Evolutionary conservation across 2,888 invertebrate genomes (phyloP), one percentile per base, ranked within the genome.

Genomic region (Epistrophella euchroma): DNA sequence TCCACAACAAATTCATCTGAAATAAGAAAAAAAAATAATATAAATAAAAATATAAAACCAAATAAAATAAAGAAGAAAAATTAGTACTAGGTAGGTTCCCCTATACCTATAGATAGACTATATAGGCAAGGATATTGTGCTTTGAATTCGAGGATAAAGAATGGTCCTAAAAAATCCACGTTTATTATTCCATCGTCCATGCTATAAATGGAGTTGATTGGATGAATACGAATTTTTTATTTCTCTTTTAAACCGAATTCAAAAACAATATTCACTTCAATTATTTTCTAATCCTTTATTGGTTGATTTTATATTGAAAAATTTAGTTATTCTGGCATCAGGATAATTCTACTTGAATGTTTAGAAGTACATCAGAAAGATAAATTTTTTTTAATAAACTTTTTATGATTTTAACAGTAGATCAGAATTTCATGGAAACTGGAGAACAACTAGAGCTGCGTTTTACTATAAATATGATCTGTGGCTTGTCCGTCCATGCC

Each of bases 1-100:
- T 96, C 96, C 83, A 95, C 93, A 79, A 95, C 94, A 90, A 96
- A 95, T 92, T 95, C 95, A 92, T 96, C 96, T 95, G 93, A 37
- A 93, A 71, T 75, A 56, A 58, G 40, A 47, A 15, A 45, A 56
- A 60, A 58, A 32, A 47, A 22, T 22, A 11, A 10, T 62, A 70
- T 22, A 28, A 60, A 66, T 5, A 40, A 37, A 64, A 32, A 47
- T n/a, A 79, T 25, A 56, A 47, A 37, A 1, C 15, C 10, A 9
- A 22, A 22, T 66, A 35, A 50, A 35, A 68, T 19, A 35, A 66
- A 25, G 6, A 52, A 52, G 19, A 19, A 40, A 45, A 45, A 45
- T 45, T 17, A 45, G 17, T 19, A 19, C 4, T 4, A n/a, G n/a
- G n/a, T n/a, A n/a, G n/a, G 19, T 19, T 4, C 10, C 19, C 19